Percentiles rank a stretch among this genome's conserved stretches.
Evolutionary conservation across 2,113 vertebrate genomes (phyloP).

Genomic region (Oreochromis aureus): DNA sequence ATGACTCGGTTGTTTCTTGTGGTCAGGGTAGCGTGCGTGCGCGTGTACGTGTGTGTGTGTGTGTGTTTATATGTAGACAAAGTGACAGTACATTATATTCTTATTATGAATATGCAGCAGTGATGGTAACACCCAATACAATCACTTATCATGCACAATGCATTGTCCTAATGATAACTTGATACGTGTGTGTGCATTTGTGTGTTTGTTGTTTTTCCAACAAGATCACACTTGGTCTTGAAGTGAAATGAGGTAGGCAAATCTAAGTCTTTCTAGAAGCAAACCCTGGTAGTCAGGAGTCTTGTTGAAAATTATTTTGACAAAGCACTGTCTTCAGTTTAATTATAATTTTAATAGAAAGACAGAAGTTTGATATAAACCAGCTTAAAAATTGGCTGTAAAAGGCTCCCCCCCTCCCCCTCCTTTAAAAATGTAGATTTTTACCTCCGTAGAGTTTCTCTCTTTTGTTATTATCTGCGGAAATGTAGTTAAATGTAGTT

Average conservation of each 20-base stretch:
- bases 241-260: neutral
- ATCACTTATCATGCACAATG: neutral
- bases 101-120: neutral
- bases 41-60: neutral
- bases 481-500: neutral
- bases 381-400: neutral
- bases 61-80: neutral
- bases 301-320: neutral
- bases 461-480: neutral
- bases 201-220: neutral
- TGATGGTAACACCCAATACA: neutral
- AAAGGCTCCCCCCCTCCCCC: accelerated
- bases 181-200: accelerated
- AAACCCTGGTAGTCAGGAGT: neutral
- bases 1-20: neutral
- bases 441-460: neutral
- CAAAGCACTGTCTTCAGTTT: neutral
- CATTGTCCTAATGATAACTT: neutral
- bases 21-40: neutral
- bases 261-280: neutral
- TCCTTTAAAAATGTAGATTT: neutral
- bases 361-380: neutral
- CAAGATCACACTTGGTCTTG: neutral
- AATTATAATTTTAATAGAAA: neutral
- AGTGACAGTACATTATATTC: neutral